These are phyloP conservation scores for Sminthurinus aureus DNA, from an alignment of 2,888 invertebrate genomes.

Conservation along the genomic window DNA sequence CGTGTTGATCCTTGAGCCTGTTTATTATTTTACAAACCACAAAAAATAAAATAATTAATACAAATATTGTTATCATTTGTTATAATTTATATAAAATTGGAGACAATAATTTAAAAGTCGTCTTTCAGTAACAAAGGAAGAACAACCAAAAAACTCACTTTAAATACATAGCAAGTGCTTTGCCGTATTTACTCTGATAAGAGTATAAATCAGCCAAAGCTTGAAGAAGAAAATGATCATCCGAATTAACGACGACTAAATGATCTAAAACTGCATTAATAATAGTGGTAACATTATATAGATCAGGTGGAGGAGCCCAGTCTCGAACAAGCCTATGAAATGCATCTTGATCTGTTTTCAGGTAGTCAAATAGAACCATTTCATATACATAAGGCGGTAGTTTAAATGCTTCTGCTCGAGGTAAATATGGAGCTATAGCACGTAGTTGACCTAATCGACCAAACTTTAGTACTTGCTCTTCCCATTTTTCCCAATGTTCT, in stretches of 20 bases:
- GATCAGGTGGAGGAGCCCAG: slow-evolving; percentile 77
- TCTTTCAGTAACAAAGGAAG: too few species aligned
- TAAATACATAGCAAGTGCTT: slow-evolving; percentile 88
- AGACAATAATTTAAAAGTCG: not conserved
- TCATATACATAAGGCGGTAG: slow-evolving; percentile 88
- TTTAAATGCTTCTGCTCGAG: slow-evolving; percentile 70
- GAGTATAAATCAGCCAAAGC: slow-evolving; percentile 89
- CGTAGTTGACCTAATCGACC: slow-evolving; percentile 81
- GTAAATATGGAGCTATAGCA: slow-evolving; percentile 81
- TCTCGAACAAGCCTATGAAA: slow-evolving; percentile 85
- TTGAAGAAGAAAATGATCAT: slow-evolving; percentile 80
- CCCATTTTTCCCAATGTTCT: slow-evolving; percentile 76
- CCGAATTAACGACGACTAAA: slow-evolving; percentile 71
- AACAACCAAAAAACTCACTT: slow-evolving; percentile 67
- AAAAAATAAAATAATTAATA: not conserved
- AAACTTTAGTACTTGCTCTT: slow-evolving; percentile 90
- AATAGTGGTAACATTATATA: slow-evolving; percentile 84
- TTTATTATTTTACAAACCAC: not conserved
- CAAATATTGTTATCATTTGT: not conserved
- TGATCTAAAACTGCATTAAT: slow-evolving; percentile 86
- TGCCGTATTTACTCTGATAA: slow-evolving; percentile 86
- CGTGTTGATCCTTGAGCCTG: slow-evolving; percentile 79
- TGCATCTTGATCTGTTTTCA: slow-evolving; percentile 82
- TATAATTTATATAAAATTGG: not conserved
- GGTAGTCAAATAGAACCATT: slow-evolving; percentile 90